Percentiles rank a stretch among this genome's conserved stretches.
Evolutionary conservation across 2,888 invertebrate species (phyloP).

Genomic region (Leptinotarsa rubiginosa): DNA sequence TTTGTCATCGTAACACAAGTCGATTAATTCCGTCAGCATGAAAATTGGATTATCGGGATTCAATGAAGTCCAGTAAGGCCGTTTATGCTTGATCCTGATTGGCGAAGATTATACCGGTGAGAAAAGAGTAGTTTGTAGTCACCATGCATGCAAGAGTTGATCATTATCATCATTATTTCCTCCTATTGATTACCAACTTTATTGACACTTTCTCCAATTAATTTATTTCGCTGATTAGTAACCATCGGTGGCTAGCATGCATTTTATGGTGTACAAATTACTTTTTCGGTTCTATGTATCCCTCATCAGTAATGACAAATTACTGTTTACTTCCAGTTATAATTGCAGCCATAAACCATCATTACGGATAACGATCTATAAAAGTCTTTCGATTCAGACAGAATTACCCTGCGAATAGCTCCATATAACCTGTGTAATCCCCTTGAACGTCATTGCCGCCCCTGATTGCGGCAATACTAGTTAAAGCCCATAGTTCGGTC

Average conservation of each 20-base stretch:
- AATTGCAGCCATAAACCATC: slow-evolving; percentile 15
- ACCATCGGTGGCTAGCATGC: background rate
- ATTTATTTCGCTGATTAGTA: background rate
- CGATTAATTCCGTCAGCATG: no score
- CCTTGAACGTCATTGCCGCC: slow-evolving; percentile 11
- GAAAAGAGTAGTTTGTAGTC: no score
- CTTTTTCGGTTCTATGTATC: background rate
- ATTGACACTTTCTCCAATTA: background rate
- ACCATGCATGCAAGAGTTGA: no score
- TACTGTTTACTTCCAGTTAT: slow-evolving; percentile 17
- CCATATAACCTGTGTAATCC: slow-evolving; percentile 20
- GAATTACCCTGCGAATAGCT: slow-evolving; percentile 18
- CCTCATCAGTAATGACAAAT: slow-evolving; percentile 17
- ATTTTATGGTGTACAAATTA: background rate
- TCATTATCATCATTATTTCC: no score
- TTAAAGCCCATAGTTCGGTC: slow-evolving; percentile 24
- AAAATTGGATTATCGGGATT: no score
- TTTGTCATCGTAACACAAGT: no score
- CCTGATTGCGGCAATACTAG: slow-evolving; percentile 27
- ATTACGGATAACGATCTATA: slow-evolving; percentile 20
- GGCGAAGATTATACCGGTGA: no score
- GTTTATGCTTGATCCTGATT: no score
- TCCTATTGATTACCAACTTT: no score
- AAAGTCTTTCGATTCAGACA: slow-evolving; percentile 15
- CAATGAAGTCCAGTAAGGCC: no score